These are phyloP conservation scores for Percina caprodes DNA, from an alignment of 2,113 vertebrate species.

Conservation along the genomic window DNA sequence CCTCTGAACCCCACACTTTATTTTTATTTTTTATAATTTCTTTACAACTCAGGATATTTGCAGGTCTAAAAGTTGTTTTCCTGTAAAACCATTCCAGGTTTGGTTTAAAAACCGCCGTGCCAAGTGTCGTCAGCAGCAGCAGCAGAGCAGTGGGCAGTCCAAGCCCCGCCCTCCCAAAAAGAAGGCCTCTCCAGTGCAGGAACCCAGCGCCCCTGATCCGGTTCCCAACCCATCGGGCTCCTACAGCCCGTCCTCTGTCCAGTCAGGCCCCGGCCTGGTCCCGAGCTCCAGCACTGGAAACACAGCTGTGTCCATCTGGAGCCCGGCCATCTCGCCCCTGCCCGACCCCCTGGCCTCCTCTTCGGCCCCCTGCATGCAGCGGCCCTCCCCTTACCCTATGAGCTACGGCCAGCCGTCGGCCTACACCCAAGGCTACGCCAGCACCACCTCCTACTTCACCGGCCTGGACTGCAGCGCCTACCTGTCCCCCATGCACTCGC, in stretches of 20 bases:
- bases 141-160: constrained; percentile 87
- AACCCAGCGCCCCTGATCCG: constrained; percentile 78
- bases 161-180: constrained; percentile 89
- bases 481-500: constrained; percentile 89
- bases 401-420: constrained; percentile 85
- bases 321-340: constrained; percentile 89
- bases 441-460: constrained; percentile 88
- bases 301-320: constrained; percentile 88
- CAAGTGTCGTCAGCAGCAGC: constrained; percentile 89
- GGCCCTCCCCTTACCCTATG: constrained; percentile 86
- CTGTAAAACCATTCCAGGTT: constrained; percentile 71
- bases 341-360: constrained; percentile 85
- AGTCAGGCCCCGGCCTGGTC: constrained; percentile 69
- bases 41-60: background rate
- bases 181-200: constrained; percentile 84
- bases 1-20: no score
- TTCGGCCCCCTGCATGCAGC: constrained; percentile 84
- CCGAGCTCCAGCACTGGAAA: constrained; percentile 78
- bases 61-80: background rate
- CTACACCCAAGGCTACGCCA: constrained; percentile 85
- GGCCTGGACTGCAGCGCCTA: constrained; percentile 89
- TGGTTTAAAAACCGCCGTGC: constrained; percentile 91
- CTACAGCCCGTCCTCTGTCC: constrained; percentile 75
- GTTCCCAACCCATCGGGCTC: constrained; percentile 75
- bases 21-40: no score